phyloP scores from a whole-genome alignment of 1,140 invertebrate genomes.

The Zaprionus lachaisei region DNA sequence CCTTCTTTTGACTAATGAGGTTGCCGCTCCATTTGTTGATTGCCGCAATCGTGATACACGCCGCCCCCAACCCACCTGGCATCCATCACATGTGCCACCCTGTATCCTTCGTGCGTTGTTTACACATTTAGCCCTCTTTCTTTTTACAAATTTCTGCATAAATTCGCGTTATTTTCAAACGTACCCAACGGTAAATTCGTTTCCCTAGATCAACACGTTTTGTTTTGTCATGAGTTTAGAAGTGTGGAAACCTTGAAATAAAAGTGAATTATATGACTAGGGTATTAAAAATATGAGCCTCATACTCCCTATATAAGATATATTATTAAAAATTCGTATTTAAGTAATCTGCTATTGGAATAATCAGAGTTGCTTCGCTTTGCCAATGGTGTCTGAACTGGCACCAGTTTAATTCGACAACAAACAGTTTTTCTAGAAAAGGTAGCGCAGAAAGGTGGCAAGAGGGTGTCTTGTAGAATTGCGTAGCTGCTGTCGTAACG shows the following conservation, averaged over 20 bases:
- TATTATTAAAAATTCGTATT: not conserved
- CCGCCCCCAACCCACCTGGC: conserved; percentile 14
- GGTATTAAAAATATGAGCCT: too few species aligned
- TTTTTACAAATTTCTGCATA: conserved; percentile 38
- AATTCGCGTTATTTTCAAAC: conserved; percentile 38
- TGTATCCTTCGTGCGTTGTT: conserved; percentile 25
- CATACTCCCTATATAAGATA: not conserved
- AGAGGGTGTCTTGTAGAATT: conserved; percentile 15
- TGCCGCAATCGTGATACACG: conserved; percentile 51
- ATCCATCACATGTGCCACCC: conserved; percentile 34
- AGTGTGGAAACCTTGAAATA: not conserved
- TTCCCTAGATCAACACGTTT: conserved; percentile 23
- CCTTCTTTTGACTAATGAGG: conserved; percentile 54
- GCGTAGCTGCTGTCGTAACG: conserved; percentile 37
- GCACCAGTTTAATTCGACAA: too few species aligned
- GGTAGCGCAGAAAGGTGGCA: not conserved
- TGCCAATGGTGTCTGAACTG: not conserved
- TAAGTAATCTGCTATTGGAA: not conserved
- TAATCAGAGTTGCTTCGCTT: not conserved
- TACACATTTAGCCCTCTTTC: conserved; percentile 15
- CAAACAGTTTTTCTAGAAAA: not conserved
- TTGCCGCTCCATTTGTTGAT: conserved; percentile 61
- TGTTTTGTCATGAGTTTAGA: not conserved
- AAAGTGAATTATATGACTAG: not conserved
- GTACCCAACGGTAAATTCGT: conserved; percentile 29